phyloP scores from a whole-genome alignment of 2,113 vertebrate genomes.

The Campylorhamphus procurvoides region DNA sequence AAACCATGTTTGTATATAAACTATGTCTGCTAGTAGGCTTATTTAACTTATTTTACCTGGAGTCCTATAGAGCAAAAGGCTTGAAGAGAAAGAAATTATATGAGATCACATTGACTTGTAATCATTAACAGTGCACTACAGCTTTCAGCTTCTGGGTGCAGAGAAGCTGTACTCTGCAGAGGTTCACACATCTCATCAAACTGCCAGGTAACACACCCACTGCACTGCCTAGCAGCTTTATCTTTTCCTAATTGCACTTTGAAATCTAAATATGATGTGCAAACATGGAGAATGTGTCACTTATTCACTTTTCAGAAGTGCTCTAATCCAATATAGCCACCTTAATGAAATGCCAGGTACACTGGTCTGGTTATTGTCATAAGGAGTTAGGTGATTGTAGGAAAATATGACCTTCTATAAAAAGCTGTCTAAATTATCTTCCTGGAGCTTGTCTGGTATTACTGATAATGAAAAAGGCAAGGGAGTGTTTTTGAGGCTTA shows the following conservation, averaged over 20 bases:
- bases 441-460: background rate
- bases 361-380: background rate
- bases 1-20: background rate
- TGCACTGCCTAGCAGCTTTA: background rate
- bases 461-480: background rate
- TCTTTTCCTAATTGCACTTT: background rate
- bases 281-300: background rate
- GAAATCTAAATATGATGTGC: background rate
- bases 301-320: background rate
- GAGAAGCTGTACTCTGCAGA: background rate
- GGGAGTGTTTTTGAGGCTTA: background rate
- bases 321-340: background rate
- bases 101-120: background rate
- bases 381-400: background rate
- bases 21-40: background rate
- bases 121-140: rapidly evolving
- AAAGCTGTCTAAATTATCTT: background rate
- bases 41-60: background rate
- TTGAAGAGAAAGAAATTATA: background rate
- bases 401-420: background rate
- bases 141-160: background rate
- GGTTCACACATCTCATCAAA: background rate
- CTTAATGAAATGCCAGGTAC: background rate
- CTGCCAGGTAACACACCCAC: background rate
- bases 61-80: background rate